Evolutionary conservation across 2,888 invertebrate species (phyloP), one percentile per base, ranked within the genome.

Genomic region (Apamea crenata): DNA sequence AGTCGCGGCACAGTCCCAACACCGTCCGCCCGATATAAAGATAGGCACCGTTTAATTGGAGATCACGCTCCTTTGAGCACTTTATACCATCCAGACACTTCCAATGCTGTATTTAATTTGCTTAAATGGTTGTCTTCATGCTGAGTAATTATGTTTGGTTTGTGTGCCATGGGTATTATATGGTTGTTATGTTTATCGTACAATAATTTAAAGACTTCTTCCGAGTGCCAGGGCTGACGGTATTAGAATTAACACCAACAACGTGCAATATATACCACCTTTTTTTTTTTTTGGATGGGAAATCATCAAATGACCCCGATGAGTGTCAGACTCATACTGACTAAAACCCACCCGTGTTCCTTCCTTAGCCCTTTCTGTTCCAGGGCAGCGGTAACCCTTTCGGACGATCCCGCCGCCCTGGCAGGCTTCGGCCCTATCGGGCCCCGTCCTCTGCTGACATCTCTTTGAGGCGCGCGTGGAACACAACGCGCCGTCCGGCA

Each of bases 31-130:
- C 63, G 85, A 83, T 88, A 82, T 76, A 77, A 77, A 80, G 85
- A 88, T 87, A 85, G 76, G 68, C 69, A 84, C 86, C 82, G 84
- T 82, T 90, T 90, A 90, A 90, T 90, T 89, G 88, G 81, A 77
- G 87, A 89, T 90, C 90, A 87, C 86, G 89, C 80, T 83, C 79
- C 80, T 71, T 63, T 87, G 86, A 89, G 81, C 77, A 82, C 87
- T 90, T 79, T 85, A 88, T 90, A 84, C 68, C 59, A 47, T 16
- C 25, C 56, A 77, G 65, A 53, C 82, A 77, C 85, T 87, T 85
- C 85, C 80, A 82, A 79, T 81, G 73, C 73, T 84, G 79, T 78
- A 79, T 84, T 82, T 80, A 80, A 85, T 85, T 85, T 85, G 88
- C 66, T 75, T 75, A 77, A 85, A 85, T 66, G 32, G 29, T 80